A percentile compares a stretch with the other conserved stretches of the same genome.
These are phyloP conservation scores for Amphipyra berbera DNA, from an alignment of 2,888 invertebrate species.

Conservation along the genomic window DNA sequence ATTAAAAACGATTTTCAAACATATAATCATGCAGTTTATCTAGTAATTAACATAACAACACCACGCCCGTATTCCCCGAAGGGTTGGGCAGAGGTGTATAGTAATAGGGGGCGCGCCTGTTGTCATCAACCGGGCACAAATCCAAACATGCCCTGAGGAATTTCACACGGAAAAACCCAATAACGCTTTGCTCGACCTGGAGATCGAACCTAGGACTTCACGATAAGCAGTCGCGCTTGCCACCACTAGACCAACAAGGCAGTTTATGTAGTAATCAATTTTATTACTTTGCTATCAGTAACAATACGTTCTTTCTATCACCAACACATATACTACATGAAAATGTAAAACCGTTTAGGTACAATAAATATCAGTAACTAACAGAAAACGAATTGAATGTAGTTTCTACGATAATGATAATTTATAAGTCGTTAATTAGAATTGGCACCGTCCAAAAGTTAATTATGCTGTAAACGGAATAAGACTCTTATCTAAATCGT, in stretches of 20 bases:
- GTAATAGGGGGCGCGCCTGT: too few relatives aligned
- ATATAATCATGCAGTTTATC: neutral
- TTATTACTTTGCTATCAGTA: neutral
- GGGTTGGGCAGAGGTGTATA: too few relatives aligned
- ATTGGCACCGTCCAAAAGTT: slow-evolving; percentile 2
- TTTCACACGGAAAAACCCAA: too few relatives aligned
- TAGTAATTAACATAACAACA: too few relatives aligned
- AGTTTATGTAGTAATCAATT: neutral
- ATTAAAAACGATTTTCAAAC: neutral
- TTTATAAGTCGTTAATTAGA: slow-evolving; percentile 13
- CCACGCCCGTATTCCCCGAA: too few relatives aligned
- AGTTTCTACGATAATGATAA: slow-evolving; percentile 14
- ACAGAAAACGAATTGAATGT: slow-evolving; percentile 5
- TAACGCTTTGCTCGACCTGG: too few relatives aligned
- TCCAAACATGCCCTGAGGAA: too few relatives aligned
- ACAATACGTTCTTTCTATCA: neutral
- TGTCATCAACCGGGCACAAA: too few relatives aligned
- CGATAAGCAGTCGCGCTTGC: too few relatives aligned
- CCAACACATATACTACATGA: neutral
- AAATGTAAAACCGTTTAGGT: neutral
- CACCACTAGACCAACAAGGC: too few relatives aligned
- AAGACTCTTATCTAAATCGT: slow-evolving; percentile 32
- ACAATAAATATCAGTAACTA: neutral
- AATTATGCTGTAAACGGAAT: slow-evolving; percentile 20
- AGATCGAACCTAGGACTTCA: too few relatives aligned